phyloP scores from a whole-genome alignment of 1,140 invertebrate species.

The Lanistes nyassanus region DNA sequence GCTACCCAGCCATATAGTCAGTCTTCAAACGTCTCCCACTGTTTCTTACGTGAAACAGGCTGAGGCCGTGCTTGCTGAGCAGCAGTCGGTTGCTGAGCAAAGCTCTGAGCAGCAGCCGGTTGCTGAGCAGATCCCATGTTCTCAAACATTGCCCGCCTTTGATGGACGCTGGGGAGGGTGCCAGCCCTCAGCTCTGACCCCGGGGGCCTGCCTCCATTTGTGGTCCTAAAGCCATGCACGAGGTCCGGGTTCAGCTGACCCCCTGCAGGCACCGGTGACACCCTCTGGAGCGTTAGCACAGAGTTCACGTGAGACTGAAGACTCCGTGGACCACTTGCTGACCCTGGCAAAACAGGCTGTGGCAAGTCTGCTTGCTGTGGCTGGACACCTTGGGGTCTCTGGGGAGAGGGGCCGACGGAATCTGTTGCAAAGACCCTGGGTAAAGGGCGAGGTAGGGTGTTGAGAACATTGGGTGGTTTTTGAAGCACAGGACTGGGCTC shows the following conservation, averaged over 20 bases:
- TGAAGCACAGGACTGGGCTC: neutral
- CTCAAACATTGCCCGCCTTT: neutral
- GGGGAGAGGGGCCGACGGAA: neutral
- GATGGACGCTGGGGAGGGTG: neutral
- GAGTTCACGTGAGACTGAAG: too few relatives aligned
- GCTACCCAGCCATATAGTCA: slow-evolving; percentile 23
- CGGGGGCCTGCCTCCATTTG: neutral
- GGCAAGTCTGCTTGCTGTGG: too few relatives aligned
- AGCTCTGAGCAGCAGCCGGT: too few relatives aligned
- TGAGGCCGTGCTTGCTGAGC: neutral
- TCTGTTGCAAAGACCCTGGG: neutral
- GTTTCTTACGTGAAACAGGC: neutral
- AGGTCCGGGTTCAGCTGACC: too few relatives aligned
- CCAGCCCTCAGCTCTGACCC: neutral
- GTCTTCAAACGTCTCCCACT: slow-evolving; percentile 22
- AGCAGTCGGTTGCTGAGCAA: too few relatives aligned
- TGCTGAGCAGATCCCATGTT: neutral
- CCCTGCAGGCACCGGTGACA: too few relatives aligned
- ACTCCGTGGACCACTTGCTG: too few relatives aligned
- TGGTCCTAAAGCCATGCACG: neutral
- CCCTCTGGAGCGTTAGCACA: too few relatives aligned
- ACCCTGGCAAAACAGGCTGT: too few relatives aligned
- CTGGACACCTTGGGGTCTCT: neutral
- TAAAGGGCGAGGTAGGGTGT: neutral
- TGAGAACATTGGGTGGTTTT: neutral